Evolutionary conservation across 2,888 invertebrate genomes (phyloP), one percentile per base, ranked within the genome.

Genomic region (Nephrocerus scutellatus): DNA sequence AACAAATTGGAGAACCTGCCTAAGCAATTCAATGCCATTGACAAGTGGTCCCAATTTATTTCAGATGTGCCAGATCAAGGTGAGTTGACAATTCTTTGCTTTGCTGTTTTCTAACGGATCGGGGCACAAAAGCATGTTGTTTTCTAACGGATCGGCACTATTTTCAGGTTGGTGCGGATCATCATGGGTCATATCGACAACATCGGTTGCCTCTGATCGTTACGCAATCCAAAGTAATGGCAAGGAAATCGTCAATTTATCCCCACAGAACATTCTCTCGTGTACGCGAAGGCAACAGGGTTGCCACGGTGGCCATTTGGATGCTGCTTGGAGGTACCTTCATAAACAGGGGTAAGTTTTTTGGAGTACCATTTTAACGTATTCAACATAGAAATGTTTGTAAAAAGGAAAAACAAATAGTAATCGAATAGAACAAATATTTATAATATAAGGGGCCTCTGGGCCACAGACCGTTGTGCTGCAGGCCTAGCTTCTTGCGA

Each of bases 141-240:
- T 13, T 39, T 7, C 12, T 31, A n/a, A n/a, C n/a, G n/a, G n/a
- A n/a, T n/a, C n/a, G n/a, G n/a, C 16, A 12, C 2, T 22, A 3
- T 22, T 39, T 12, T 13, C 5, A 57, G 78, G 76, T 14, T 76
- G 79, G 72, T 68, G 95, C 60, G 93, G 86, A 1, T 79, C 92
- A 0, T 93, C 92, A 3, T 96, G 95, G 95, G 93, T 91, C 1
- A 75, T 95, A 18, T 84, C 90, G 1, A 84, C 92, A 0, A 82
- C 84, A 9, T 77, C 80, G 10, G 82, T 89, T 24, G 83, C 83
- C 37, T 82, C 84, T 33, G 87, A 87, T 66, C 77, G 87, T 56
- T 82, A 84, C 53, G 84, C 84, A 5, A 85, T 95, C 50, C 84
- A 89, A 65, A 88, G 88, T 6, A 80, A 82, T 51, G 92, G 91